These are phyloP conservation scores for Diplosoma virens DNA, from an alignment of 23 tunicate genomes.

Conservation along the genomic window DNA sequence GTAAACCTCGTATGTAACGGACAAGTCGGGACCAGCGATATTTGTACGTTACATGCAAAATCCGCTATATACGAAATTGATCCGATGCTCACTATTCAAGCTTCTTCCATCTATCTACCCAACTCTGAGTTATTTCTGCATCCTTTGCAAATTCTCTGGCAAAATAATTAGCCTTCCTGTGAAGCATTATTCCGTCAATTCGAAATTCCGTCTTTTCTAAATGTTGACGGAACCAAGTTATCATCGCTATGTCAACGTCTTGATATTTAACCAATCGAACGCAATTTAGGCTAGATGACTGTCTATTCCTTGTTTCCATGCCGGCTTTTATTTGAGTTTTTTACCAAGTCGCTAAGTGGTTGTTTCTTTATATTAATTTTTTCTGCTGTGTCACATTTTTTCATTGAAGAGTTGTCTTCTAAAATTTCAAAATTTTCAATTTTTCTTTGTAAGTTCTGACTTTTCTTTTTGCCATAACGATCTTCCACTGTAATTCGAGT, in stretches of 20 bases:
- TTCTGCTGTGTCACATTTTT: no score
- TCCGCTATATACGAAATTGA: background rate
- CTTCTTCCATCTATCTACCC: background rate
- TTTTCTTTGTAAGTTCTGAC: conserved; percentile 4
- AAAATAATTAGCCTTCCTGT: background rate
- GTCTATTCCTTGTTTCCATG: background rate
- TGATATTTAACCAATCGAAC: background rate
- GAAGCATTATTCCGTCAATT: background rate
- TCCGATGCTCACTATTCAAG: background rate
- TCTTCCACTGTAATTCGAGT: no score
- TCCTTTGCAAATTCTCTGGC: background rate
- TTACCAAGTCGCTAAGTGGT: no score
- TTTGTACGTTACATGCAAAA: background rate
- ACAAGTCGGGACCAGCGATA: background rate
- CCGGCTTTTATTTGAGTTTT: background rate
- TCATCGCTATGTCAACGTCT: background rate
- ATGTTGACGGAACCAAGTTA: background rate
- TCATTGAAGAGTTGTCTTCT: background rate
- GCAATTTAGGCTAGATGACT: background rate
- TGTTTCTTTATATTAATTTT: background rate
- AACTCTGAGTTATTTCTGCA: background rate
- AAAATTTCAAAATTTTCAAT: background rate
- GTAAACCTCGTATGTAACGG: no score
- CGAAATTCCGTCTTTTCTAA: background rate
- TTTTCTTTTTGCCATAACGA: conserved; percentile 1